Conservation (phyloP, 37 sponge, comb jelly and placozoan species). For the Eunapius fragilis region DNA sequence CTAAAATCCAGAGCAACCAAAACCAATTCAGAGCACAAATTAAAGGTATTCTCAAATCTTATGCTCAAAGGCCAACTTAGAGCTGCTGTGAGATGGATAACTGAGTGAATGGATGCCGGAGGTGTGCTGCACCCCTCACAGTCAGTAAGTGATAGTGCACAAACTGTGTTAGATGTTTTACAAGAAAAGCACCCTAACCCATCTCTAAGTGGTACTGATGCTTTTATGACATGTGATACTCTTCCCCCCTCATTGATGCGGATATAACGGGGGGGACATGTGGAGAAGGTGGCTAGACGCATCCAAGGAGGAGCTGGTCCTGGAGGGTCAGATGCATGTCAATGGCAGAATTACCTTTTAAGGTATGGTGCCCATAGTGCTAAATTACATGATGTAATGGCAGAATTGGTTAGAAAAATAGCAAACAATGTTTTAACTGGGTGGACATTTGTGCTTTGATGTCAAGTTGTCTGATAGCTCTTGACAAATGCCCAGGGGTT, state of each 20-base stretch:
- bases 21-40: neutral
- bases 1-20: neutral
- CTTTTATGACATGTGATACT: conserved; percentile 18
- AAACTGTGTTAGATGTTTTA: conserved; percentile 23
- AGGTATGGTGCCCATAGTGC: conserved; percentile 36
- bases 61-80: conserved; percentile 2
- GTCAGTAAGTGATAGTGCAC: neutral
- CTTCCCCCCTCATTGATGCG: conserved; percentile 22
- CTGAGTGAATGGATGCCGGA: neutral
- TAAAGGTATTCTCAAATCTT: neutral
- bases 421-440: conserved; percentile 17
- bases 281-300: conserved; percentile 16
- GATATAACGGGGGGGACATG: conserved; percentile 36
- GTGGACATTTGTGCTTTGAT: conserved; percentile 13
- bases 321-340: conserved; percentile 19
- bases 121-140: conserved; percentile 8
- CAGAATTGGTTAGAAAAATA: conserved; percentile 11
- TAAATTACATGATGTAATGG: conserved; percentile 19
- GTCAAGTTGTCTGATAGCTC: conserved; percentile 8
- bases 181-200: conserved; percentile 30
- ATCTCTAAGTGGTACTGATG: neutral
- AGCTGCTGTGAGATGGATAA: conserved; percentile 32
- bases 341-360: conserved; percentile 28
- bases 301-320: conserved; percentile 50
- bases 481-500: conserved; percentile 25